Base-by-base conservation (phyloP, 2,113 vertebrate species). In the Clarias magur region DNA sequence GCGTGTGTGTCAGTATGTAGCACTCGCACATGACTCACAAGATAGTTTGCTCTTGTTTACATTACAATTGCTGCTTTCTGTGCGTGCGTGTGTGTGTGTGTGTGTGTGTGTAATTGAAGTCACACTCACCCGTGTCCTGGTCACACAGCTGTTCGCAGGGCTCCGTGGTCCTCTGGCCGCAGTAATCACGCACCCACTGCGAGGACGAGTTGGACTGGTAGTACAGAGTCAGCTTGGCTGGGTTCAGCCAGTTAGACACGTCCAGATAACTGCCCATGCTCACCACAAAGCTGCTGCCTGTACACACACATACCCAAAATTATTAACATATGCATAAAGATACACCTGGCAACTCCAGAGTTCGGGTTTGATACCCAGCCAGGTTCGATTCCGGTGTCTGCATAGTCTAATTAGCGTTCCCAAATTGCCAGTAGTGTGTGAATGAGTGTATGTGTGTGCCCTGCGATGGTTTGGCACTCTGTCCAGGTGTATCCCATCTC, bases 261-360 rank as follows among this genome's bases (percentile, higher is more conserved):
- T 99, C 98, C 95, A 99, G 91, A 94, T 96, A 98, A 93, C 98
- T 99, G 68, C 98, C 98, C 93, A 97, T 97, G 0, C 97, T 98
- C 90, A 99, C 97, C 84, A 99, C 98, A 16, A 99, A 99, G 93
- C 98, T 99, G 94, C 98, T 99, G 68, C 98, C 98, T 99, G 90
- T 4, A 85, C 48, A 84, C 86, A 85, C 59, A 91, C 60, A 67
- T 11, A 81, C 10, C 82, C 4, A 34, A 15, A 83, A 48, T 48
- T 8, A 48, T 48, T 8, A 48, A 48, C 6, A 48, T 48, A 48
- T 48, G 48, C 48, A 48, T 48, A 48, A 48, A 48, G 7, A 48
- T 48, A 48, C 6, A 0, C 0, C 48, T 48, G 0, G 7, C 48
- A 48, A 7, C 48, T 48, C 48, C 48, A 48, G 48, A 48, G 48